Evolutionary conservation across 1,140 invertebrate genomes (phyloP), one percentile per base, ranked within the genome.

Genomic region (Temnothorax longispinosus): DNA sequence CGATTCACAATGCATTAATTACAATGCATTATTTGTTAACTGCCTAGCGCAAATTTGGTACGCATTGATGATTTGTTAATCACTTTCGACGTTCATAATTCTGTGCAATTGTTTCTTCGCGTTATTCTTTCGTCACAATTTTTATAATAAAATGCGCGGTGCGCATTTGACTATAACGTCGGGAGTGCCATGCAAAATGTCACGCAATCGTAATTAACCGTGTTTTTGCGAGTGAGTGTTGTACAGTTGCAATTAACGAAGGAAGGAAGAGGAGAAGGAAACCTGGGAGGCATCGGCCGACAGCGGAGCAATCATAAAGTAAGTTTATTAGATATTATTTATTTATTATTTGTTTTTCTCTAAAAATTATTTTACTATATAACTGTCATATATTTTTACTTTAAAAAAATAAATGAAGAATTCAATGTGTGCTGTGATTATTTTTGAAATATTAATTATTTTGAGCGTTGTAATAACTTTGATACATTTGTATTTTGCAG

Each of bases 1-100:
- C n/a, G n/a, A n/a, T n/a, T n/a, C n/a, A 44, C 38, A 44, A 67
- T 65, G 35, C 27, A 21, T 67, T 67, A 44, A 67, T 67, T 67
- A 21, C 64, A 67, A 35, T 67, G 18, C 4, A 54, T 54, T 54
- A 67, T 41, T n/a, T 15, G n/a, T 44, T 15, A 21, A 21, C 15
- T 21, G 64, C 4, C 38, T 44, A 44, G 38, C 38, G 10, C 21
- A 67, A 67, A 67, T 67, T 67, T 11, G n/a, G 38, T n/a, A 6
- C 35, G 64, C 64, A 67, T 44, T 44, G 27, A 6, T 18, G 38
- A 67, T 67, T 67, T 41, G 64, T 65, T 65, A 65, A 41, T 8
- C n/a, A 67, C n/a, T 44, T 67, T 44, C 38, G 64, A n/a, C 38
- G 18, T 44, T 67, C n/a, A 10, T n/a, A 65, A 8, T 64, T 38